These are phyloP conservation scores for Sycophila texana DNA, from an alignment of 2,888 invertebrate genomes.

Conservation along the genomic window DNA sequence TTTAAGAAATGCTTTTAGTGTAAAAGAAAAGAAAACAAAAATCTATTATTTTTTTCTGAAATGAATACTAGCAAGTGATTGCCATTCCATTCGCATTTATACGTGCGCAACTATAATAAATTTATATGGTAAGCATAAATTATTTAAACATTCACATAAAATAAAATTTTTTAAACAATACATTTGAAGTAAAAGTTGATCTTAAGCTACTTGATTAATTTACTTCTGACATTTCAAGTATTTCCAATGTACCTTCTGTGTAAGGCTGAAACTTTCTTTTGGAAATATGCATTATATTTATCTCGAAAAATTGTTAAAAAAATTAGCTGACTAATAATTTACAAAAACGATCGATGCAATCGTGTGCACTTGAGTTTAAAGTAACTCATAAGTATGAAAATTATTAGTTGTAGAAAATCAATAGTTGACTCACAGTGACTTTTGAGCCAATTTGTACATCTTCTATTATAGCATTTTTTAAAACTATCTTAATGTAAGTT, in stretches of 20 bases:
- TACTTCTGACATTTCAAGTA: too few species aligned
- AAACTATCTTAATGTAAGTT: constrained; percentile 29
- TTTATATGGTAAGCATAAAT: constrained; percentile 38
- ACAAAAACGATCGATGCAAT: constrained; percentile 55
- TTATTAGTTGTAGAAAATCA: constrained; percentile 27
- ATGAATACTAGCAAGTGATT: constrained; percentile 50
- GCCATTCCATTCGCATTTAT: constrained; percentile 42
- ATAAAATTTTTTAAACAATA: background rate
- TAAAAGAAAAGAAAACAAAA: constrained; percentile 28
- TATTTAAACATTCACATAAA: constrained; percentile 35
- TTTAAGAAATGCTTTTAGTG: constrained; percentile 30
- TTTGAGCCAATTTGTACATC: constrained; percentile 39
- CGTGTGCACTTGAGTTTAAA: constrained; percentile 25
- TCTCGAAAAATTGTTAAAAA: constrained; percentile 29
- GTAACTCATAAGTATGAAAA: constrained; percentile 20
- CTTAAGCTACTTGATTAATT: too few species aligned
- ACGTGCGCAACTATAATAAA: background rate
- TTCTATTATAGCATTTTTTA: constrained; percentile 19
- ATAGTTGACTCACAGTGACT: constrained; percentile 17
- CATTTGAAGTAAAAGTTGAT: too few species aligned
- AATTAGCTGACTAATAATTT: constrained; percentile 56
- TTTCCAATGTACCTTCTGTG: too few species aligned
- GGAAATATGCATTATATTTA: too few species aligned
- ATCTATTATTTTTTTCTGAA: constrained; percentile 10
- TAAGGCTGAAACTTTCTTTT: too few species aligned